Percentiles rank a stretch among this genome's conserved stretches.
These are phyloP conservation scores for Telenomus remus DNA, from an alignment of 1,140 invertebrate genomes.

Conservation along the genomic window DNA sequence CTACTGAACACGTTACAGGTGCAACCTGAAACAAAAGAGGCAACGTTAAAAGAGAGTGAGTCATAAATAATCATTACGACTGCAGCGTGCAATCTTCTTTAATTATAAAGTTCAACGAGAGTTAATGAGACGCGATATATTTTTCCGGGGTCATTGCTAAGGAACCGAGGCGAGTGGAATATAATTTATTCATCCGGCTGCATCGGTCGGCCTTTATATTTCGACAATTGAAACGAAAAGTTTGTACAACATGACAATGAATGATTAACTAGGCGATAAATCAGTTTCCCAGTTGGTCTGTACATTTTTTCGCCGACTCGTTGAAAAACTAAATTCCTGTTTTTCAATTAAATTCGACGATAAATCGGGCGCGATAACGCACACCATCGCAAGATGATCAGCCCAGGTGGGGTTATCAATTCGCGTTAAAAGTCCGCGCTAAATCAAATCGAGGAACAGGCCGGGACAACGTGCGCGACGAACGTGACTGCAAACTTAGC, in stretches of 20 bases:
- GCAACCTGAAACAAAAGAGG: slow-evolving; percentile 80
- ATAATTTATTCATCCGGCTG: slow-evolving; percentile 1
- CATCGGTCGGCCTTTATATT: neutral
- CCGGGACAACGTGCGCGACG: slow-evolving; percentile 7
- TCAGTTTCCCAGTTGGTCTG: slow-evolving; percentile 50
- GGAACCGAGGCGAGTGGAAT: neutral
- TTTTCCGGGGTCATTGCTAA: neutral
- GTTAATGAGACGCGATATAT: slow-evolving; percentile 14
- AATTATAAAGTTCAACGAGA: slow-evolving; percentile 35
- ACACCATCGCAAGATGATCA: slow-evolving; percentile 48
- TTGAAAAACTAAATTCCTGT: slow-evolving; percentile 64
- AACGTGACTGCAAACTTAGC: slow-evolving; percentile 36
- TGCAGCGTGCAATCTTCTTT: slow-evolving; percentile 17
- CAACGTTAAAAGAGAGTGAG: slow-evolving; percentile 11
- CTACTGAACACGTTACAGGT: slow-evolving; percentile 87
- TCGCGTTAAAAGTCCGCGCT: slow-evolving; percentile 48
- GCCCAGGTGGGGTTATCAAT: slow-evolving; percentile 56
- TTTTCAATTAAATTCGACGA: slow-evolving; percentile 65
- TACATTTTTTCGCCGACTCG: neutral
- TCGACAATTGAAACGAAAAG: slow-evolving; percentile 24
- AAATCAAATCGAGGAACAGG: slow-evolving; percentile 42
- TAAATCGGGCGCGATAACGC: slow-evolving; percentile 52
- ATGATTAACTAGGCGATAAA: slow-evolving; percentile 63
- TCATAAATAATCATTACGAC: slow-evolving; percentile 39
- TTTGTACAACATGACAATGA: slow-evolving; percentile 49